These are phyloP conservation scores for Aleiodes testaceus DNA, from an alignment of 2,888 invertebrate genomes.

Conservation along the genomic window DNA sequence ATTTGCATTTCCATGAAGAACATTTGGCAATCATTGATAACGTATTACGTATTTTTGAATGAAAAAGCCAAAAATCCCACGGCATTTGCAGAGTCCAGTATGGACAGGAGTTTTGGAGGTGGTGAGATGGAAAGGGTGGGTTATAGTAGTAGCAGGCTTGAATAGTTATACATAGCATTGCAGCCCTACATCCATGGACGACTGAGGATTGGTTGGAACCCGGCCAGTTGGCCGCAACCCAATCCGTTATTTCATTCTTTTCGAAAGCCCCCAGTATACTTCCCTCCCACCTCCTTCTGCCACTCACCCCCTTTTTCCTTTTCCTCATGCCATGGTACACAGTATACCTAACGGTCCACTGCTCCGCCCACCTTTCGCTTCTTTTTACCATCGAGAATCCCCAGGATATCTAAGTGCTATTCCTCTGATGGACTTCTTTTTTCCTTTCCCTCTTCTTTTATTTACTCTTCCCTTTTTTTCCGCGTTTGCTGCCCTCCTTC, in stretches of 20 bases:
- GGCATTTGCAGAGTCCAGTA: slow-evolving; percentile 27
- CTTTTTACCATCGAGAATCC: slow-evolving; percentile 41
- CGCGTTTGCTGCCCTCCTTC: no score
- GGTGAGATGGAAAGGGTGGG: slow-evolving; percentile 25
- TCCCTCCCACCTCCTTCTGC: slow-evolving; percentile 53
- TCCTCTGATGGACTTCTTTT: no score
- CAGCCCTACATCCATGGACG: slow-evolving; percentile 59
- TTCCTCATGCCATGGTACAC: slow-evolving; percentile 36
- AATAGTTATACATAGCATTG: slow-evolving; percentile 43
- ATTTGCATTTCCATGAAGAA: background rate
- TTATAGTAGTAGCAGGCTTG: slow-evolving; percentile 40
- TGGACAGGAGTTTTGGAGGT: slow-evolving; percentile 38
- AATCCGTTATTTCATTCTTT: slow-evolving; percentile 73
- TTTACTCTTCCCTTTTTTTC: no score
- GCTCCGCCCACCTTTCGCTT: slow-evolving; percentile 49
- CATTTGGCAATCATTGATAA: slow-evolving; percentile 12
- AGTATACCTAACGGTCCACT: slow-evolving; percentile 42
- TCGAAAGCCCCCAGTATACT: slow-evolving; percentile 62
- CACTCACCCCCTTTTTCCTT: slow-evolving; percentile 42
- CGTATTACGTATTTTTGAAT: background rate
- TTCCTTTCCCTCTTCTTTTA: no score
- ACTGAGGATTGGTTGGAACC: slow-evolving; percentile 71
- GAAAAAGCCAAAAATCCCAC: background rate
- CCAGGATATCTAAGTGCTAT: background rate
- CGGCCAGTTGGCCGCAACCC: slow-evolving; percentile 71